Base-by-base conservation (phyloP, 2,797 vertebrate genomes). In the Pampus argenteus region DNA sequence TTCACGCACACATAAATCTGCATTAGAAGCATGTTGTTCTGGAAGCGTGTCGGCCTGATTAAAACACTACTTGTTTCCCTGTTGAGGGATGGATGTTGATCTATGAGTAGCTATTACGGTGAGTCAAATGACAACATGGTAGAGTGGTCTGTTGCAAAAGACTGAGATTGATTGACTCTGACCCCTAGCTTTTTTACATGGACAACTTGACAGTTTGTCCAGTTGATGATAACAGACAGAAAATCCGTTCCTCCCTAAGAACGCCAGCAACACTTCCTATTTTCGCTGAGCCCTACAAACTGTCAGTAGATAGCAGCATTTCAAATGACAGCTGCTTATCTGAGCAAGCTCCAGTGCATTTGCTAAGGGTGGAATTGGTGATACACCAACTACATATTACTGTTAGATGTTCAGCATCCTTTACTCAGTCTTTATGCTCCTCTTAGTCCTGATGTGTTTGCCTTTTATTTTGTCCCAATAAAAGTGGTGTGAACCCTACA, bases 321-420 rank as follows among this genome's bases (percentile, higher is more conserved):
- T 82, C 78, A 91, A 93, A 93, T 92, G 90, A 90, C 93, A 90
- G 79, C 76, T 44, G 84, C 90, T 93, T 93, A 93, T 93, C 92
- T 85, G 71, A 88, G 90, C 79, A 82, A 84, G 90, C 84, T 82
- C 74, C 57, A 63, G 71, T 86, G 86, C 82, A 75, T 90, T 90
- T 79, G 75, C 84, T 74, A 64, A 70, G 78, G 79, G 74, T 73
- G 66, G 76, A 73, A 78, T 57, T 63, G 78, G 79, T 69, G 81
- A 86, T 90, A 86, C 68, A 88, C 74, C 68, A 81, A 73, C 57
- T 47, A 45, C 79, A 74, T 84, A 74, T 84, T 83, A 75, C 62
- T 75, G 68, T 54, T 36, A 66, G 51, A 80, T 71, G 71, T 82
- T 83, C 71, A 52, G 74, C 63, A 74, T 68, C 40, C 48, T 73